Percentiles rank a stretch among this genome's conserved stretches.
These are phyloP conservation scores for Helarctos malayanus DNA, from an alignment of 2,797 vertebrate species.

Conservation along the genomic window DNA sequence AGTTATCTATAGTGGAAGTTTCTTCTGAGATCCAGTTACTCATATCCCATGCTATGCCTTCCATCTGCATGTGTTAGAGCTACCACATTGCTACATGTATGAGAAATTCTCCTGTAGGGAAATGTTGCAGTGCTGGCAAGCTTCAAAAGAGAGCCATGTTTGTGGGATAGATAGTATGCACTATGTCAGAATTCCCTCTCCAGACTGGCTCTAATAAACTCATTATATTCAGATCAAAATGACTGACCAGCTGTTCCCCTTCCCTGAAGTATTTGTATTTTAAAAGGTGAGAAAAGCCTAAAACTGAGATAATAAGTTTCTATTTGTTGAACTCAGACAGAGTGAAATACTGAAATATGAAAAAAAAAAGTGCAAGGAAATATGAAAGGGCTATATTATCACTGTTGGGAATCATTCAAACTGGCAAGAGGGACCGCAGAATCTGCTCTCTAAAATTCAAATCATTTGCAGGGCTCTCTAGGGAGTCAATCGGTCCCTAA, in stretches of 20 bases:
- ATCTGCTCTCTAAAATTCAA: constrained; percentile 41
- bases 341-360: background rate
- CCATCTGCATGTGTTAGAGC: constrained; percentile 22
- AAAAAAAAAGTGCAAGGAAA: background rate
- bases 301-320: constrained; percentile 59
- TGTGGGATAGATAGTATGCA: constrained; percentile 13
- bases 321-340: constrained; percentile 54
- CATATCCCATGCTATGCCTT: background rate
- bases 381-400: background rate
- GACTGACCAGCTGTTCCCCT: constrained; percentile 81
- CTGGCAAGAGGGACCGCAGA: background rate
- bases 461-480: constrained; percentile 44
- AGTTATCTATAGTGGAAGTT: background rate
- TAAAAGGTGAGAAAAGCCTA: constrained; percentile 73
- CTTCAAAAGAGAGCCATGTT: constrained; percentile 68
- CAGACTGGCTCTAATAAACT: constrained; percentile 75
- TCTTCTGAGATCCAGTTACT: background rate
- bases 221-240: constrained; percentile 80
- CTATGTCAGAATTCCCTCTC: constrained; percentile 63
- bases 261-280: constrained; percentile 76
- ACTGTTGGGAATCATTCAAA: background rate
- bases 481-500: constrained; percentile 36
- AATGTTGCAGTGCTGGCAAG: constrained; percentile 54
- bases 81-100: background rate
- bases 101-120: constrained; percentile 53